Evolutionary conservation across 2,797 vertebrate genomes (phyloP).

Genomic region (Schizopygopsis pylzovi): DNA sequence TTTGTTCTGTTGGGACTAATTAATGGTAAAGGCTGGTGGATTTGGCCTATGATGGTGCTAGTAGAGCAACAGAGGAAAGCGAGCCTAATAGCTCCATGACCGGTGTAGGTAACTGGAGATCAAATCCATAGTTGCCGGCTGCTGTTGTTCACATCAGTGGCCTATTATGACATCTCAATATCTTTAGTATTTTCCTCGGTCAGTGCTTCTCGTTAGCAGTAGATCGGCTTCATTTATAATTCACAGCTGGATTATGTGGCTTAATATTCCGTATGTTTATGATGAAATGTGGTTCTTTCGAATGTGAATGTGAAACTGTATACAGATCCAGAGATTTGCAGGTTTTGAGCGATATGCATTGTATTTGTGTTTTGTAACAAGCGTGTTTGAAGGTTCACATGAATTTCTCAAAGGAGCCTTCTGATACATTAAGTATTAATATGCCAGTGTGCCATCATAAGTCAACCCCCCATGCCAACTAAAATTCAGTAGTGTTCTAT

Average conservation of each 20-base stretch:
- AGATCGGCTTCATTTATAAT: slow-evolving; percentile 71
- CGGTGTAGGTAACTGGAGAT: slow-evolving; percentile 89
- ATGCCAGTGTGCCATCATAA: slow-evolving; percentile 74
- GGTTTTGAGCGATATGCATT: slow-evolving; percentile 10
- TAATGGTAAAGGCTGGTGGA: slow-evolving; percentile 84
- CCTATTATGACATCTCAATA: slow-evolving; percentile 82
- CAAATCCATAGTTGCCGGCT: slow-evolving; percentile 92
- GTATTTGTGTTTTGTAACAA: slow-evolving; percentile 55
- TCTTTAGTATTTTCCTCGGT: slow-evolving; percentile 75
- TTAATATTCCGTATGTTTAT: slow-evolving; percentile 47
- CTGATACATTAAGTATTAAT: slow-evolving; percentile 79
- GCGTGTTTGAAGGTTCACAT: slow-evolving; percentile 50
- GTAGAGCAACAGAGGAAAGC: slow-evolving; percentile 86
- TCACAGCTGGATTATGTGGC: slow-evolving; percentile 66
- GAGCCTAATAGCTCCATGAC: slow-evolving; percentile 94
- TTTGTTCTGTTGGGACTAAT: slow-evolving; percentile 24
- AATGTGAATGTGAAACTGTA: slow-evolving; percentile 29
- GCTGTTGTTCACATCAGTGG: slow-evolving; percentile 83
- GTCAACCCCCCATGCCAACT: slow-evolving; percentile 61
- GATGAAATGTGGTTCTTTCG: slow-evolving; percentile 39
- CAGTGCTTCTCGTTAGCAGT: slow-evolving; percentile 72
- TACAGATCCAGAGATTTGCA: slow-evolving; percentile 56
- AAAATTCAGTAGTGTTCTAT: slow-evolving; percentile 19
- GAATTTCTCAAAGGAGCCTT: slow-evolving; percentile 74
- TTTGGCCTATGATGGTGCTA: slow-evolving; percentile 83